Conservation (phyloP, 30 jellyfish, hydroid and myxozoan genomes). For the Aurelia sp. region DNA sequence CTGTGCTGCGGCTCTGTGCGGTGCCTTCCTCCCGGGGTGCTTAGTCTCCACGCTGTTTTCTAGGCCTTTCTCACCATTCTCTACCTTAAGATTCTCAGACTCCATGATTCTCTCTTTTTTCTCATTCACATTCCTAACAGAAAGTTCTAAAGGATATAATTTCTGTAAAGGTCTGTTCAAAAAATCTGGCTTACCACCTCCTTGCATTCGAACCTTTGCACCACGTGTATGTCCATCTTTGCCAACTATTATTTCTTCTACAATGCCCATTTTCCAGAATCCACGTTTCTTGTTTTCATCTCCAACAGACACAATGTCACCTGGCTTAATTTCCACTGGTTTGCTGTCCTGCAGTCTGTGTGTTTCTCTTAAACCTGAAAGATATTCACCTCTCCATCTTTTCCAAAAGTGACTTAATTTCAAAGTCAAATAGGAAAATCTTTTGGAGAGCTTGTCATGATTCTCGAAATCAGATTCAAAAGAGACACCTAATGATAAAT, state of each 20-base stretch:
- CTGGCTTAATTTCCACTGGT: background rate
- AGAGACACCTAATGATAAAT: background rate
- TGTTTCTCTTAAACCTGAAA: constrained; percentile 14
- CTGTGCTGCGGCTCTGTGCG: constrained; percentile 29
- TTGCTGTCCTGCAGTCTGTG: background rate
- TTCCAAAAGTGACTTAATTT: constrained; percentile 19
- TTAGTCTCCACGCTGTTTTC: background rate
- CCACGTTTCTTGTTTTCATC: constrained; percentile 15
- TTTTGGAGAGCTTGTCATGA: background rate
- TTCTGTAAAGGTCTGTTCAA: constrained; percentile 35
- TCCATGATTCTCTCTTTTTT: background rate
- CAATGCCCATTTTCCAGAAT: constrained; percentile 20
- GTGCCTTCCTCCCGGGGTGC: background rate
- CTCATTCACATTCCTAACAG: background rate
- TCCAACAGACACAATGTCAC: constrained; percentile 14
- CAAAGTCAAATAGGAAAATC: background rate
- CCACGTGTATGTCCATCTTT: constrained; percentile 23
- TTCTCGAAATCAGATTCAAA: too few species aligned
- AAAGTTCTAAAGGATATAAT: constrained; percentile 30
- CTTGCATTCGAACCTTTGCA: constrained; percentile 20
- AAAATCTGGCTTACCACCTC: constrained; percentile 6
- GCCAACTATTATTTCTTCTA: constrained; percentile 18
- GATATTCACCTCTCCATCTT: constrained; percentile 34
- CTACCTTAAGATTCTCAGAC: background rate
- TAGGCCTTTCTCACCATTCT: background rate